Conservation (phyloP, 2,797 vertebrate species). For the Columba guinea region DNA sequence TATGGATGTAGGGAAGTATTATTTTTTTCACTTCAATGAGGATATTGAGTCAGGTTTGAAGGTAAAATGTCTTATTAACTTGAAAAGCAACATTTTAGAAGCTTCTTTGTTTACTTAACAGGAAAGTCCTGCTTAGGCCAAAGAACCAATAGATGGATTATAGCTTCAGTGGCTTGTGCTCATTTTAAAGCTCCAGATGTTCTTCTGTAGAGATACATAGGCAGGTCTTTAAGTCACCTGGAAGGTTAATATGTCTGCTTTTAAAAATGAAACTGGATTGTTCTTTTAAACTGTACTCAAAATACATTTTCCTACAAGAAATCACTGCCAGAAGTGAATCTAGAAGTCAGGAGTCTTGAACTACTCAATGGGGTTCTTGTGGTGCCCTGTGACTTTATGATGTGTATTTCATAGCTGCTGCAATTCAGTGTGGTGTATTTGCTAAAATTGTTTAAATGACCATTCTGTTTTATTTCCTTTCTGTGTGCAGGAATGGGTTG, state of each 20-base stretch:
- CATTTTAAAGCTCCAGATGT: background rate
- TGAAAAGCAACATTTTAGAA: background rate
- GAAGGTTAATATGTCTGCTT: background rate
- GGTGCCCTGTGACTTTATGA: rapidly evolving
- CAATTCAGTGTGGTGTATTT: background rate
- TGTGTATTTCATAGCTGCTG: background rate
- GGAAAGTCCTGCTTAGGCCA: background rate
- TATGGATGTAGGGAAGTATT: background rate
- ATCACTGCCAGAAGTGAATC: background rate
- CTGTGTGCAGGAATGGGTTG: background rate
- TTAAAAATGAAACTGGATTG: background rate
- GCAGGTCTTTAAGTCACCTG: background rate
- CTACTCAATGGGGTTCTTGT: background rate
- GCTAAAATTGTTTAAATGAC: background rate
- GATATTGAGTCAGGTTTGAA: background rate
- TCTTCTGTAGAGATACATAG: background rate
- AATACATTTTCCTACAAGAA: background rate
- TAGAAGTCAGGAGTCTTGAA: background rate
- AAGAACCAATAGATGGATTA: background rate
- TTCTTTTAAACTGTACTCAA: background rate
- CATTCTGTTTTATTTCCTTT: background rate
- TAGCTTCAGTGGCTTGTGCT: background rate
- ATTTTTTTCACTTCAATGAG: background rate
- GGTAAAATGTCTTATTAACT: background rate
- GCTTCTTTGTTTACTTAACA: background rate